phyloP scores from a whole-genome alignment of 2,888 invertebrate genomes.

The Macrosiphum euphorbiae region DNA sequence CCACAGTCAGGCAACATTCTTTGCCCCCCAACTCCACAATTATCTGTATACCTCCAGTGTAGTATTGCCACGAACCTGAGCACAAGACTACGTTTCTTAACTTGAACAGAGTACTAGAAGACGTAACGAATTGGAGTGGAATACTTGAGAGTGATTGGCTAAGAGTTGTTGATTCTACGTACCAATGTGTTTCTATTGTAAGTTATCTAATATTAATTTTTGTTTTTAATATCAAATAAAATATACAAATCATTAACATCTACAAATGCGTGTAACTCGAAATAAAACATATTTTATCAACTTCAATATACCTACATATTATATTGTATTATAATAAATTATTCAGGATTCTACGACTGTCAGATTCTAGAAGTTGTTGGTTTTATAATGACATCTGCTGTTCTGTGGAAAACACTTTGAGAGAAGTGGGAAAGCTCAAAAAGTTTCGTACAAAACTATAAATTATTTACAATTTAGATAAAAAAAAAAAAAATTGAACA shows the following conservation, averaged over 20 bases:
- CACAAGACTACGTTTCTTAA: no score
- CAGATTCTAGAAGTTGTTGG: background rate
- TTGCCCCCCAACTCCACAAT: no score
- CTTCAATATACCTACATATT: background rate
- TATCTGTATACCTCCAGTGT: no score
- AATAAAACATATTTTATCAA: background rate
- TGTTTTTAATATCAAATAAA: background rate
- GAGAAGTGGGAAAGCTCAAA: background rate
- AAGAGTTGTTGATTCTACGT: background rate
- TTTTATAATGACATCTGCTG: constrained; percentile 9
- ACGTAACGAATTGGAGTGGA: background rate
- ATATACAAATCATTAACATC: background rate
- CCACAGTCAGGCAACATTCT: no score
- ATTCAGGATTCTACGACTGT: background rate
- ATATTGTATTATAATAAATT: background rate
- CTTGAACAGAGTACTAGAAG: no score
- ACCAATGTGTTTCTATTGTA: background rate
- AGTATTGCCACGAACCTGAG: no score
- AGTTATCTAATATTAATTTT: background rate
- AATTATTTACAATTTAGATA: background rate
- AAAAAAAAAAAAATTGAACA: background rate
- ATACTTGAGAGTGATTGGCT: background rate
- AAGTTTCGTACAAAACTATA: background rate
- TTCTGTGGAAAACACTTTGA: background rate
- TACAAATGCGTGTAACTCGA: background rate